These are phyloP conservation scores for Tenebrosternarchus preto DNA, from an alignment of 2,113 vertebrate genomes.

Conservation along the genomic window DNA sequence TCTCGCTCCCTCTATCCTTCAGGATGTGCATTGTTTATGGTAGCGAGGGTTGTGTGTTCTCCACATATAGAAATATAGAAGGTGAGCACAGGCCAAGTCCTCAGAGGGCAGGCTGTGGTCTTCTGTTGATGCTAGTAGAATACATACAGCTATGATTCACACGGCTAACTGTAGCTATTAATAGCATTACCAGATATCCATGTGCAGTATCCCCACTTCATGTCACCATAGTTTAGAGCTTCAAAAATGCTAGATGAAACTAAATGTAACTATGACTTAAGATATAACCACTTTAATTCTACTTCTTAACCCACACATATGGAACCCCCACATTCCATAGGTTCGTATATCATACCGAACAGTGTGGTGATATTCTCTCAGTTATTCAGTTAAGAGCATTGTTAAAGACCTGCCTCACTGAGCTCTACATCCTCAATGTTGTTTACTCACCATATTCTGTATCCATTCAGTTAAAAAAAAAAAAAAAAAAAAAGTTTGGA, in stretches of 20 bases:
- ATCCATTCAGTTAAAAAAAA: too few species aligned
- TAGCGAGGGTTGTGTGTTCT: conserved; percentile 19
- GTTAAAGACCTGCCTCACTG: too few species aligned
- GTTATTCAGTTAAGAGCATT: too few species aligned
- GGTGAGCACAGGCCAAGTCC: conserved; percentile 31
- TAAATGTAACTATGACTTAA: too few species aligned
- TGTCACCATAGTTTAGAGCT: background rate
- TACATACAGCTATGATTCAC: conserved; percentile 17
- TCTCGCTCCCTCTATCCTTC: background rate
- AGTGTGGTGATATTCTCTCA: too few species aligned
- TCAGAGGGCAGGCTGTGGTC: conserved; percentile 4
- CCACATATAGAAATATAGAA: conserved; percentile 9
- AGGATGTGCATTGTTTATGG: conserved; percentile 31
- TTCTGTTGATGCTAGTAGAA: conserved; percentile 12
- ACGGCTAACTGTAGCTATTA: conserved; percentile 28
- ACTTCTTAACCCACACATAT: too few species aligned
- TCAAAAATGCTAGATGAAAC: too few species aligned
- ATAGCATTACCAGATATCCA: conserved; percentile 37
- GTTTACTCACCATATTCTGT: too few species aligned
- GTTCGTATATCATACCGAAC: too few species aligned
- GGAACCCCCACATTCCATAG: background rate
- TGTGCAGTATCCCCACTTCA: background rate
- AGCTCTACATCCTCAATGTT: too few species aligned
- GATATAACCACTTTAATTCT: too few species aligned
- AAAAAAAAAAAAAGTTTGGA: too few species aligned